Evolutionary conservation across 1,140 invertebrate species (phyloP), one percentile per base, ranked within the genome.

Genomic region (Cylas formicarius): DNA sequence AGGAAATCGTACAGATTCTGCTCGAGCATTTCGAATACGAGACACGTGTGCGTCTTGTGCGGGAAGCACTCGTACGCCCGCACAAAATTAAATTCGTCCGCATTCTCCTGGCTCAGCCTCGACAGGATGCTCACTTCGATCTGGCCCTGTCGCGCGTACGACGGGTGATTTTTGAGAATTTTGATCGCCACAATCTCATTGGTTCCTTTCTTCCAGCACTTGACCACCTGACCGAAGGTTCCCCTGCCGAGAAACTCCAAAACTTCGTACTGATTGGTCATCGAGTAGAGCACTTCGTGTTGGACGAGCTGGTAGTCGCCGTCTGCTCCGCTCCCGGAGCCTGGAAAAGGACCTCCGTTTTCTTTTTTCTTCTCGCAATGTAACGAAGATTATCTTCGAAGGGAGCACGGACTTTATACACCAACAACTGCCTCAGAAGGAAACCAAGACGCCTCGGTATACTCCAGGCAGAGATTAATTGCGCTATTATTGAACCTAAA

Each of bases 131-230:
- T 93, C 42, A 94, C 90, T 80, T 99, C 97, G 72, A 99, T 99
- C 74, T 99, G 96, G 41, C 63, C 63, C 76, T 99, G 96, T 57
- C 96, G 80, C 44, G 95, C 95, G 75, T 99, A 99, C 38, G 94
- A 98, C 37, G 96, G 96, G 76, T 99, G 96, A 74, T 99, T 99
- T 72, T 99, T 99, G 19, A 99, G 73, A 65, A 99, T 99, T 77
- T 99, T 99, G 65, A 99, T 99, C 60, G 96, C 96, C 50, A 99
- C 95, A 61, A 99, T 98, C 72, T 99, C 95, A 68, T 96, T 99
- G 44, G 96, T 99, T 65, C 96, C 96, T 68, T 97, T 97, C 70
- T 99, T 99, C 96, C 96, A 99, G 70, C 96, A 99, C 75, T 99
- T 99, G 56, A 98, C 95, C 55, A 99, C 95, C 78, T 98, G 95